phyloP scores from a whole-genome alignment of 2,113 vertebrate species.

The Equus quagga region DNA sequence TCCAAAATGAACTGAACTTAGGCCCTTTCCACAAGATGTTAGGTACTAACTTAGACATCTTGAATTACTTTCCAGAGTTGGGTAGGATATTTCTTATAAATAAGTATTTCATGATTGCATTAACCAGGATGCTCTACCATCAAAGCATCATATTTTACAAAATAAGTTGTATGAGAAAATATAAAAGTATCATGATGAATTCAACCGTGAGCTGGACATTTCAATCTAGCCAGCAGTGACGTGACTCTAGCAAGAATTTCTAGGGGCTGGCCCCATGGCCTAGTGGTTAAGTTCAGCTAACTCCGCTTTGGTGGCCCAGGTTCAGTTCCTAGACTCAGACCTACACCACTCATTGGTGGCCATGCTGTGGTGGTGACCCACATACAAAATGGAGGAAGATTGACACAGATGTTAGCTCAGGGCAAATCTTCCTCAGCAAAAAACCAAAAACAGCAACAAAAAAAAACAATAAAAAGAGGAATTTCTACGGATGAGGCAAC shows the following conservation, averaged over 20 bases:
- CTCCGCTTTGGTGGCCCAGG: no score
- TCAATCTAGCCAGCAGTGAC: neutral
- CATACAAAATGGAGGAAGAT: no score
- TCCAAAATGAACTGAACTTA: neutral
- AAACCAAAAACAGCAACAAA: no score
- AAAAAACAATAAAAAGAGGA: no score
- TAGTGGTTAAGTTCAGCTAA: no score
- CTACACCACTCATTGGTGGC: no score
- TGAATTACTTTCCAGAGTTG: neutral
- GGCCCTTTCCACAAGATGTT: neutral
- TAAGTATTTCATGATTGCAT: neutral
- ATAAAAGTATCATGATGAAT: neutral
- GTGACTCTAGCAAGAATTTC: neutral
- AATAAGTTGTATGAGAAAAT: neutral
- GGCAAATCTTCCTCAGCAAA: no score
- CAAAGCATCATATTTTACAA: neutral
- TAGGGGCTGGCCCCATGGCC: neutral
- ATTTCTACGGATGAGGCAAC: neutral
- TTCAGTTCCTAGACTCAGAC: no score
- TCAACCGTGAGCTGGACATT: neutral
- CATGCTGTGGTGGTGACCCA: no score
- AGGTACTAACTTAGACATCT: neutral
- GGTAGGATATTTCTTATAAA: neutral
- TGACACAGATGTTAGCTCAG: no score
- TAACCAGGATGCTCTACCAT: neutral